Evolutionary conservation across 2,113 vertebrate genomes (phyloP).

Genomic region (Clarias batrachus): DNA sequence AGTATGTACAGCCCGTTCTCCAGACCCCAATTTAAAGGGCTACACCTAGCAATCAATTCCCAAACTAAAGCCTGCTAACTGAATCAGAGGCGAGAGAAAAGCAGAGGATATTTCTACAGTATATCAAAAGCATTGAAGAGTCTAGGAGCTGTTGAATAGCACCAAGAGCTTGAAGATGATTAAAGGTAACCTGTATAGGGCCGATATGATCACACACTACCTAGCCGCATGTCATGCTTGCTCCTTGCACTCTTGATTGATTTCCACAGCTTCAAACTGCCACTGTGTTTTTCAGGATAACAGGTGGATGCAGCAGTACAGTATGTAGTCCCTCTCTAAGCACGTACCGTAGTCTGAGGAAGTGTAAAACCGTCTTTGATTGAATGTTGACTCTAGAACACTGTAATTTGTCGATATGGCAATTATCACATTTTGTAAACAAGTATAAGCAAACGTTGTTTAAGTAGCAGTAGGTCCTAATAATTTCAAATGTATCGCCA

Average conservation of each 20-base stretch:
- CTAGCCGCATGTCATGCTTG: slow-evolving; percentile 45
- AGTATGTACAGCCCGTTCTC: slow-evolving; percentile 44
- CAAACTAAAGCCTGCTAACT: slow-evolving; percentile 64
- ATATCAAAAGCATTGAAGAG: slow-evolving; percentile 67
- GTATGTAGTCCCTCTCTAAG: background rate
- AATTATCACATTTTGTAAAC: slow-evolving; percentile 21
- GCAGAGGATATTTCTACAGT: slow-evolving; percentile 58
- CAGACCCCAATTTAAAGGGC: slow-evolving; percentile 63
- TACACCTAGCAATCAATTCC: slow-evolving; percentile 69
- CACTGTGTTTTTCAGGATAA: background rate
- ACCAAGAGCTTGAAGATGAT: slow-evolving; percentile 64
- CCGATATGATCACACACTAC: slow-evolving; percentile 48
- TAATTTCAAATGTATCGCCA: slow-evolving; percentile 20
- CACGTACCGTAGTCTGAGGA: background rate
- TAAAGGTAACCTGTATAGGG: slow-evolving; percentile 67
- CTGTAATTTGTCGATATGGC: slow-evolving; percentile 18
- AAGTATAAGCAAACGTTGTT: slow-evolving; percentile 10
- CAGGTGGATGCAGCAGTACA: slow-evolving; percentile 19
- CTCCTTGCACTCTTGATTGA: slow-evolving; percentile 55
- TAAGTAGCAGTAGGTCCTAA: slow-evolving; percentile 5
- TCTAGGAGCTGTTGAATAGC: slow-evolving; percentile 57
- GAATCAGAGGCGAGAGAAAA: slow-evolving; percentile 60
- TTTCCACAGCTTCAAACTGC: slow-evolving; percentile 59
- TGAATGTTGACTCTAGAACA: background rate
- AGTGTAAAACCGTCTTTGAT: background rate